Conservation (phyloP, 2,888 invertebrate genomes). For the Drosophila mimetica region DNA sequence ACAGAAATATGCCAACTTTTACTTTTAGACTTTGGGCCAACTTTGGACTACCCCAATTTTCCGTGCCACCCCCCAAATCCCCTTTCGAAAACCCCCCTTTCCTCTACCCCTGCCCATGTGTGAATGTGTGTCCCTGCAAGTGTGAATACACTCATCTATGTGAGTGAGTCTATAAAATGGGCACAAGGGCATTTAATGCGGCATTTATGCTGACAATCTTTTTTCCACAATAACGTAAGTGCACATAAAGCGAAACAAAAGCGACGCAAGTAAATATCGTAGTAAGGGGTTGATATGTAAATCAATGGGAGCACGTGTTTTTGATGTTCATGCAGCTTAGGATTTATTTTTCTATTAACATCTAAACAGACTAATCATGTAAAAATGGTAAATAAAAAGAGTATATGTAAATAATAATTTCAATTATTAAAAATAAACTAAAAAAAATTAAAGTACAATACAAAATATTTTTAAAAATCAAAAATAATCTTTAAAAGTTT, state of each 20-base stretch:
- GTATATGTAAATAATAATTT: no score
- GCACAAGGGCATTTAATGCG: conserved; percentile 71
- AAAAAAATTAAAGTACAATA: no score
- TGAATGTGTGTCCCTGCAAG: conserved; percentile 29
- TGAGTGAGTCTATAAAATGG: conserved; percentile 50
- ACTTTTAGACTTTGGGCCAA: conserved; percentile 39
- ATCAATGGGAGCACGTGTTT: conserved; percentile 8
- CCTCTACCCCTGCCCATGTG: background rate
- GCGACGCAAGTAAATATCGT: background rate
- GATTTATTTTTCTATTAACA: no score
- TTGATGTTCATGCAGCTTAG: background rate
- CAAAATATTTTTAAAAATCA: no score
- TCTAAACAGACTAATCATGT: no score
- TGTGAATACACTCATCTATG: conserved; percentile 39
- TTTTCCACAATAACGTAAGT: conserved; percentile 14
- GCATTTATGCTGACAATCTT: conserved; percentile 47
- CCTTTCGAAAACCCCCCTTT: background rate
- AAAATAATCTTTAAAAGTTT: no score
- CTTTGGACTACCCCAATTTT: conserved; percentile 28
- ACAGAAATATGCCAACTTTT: conserved; percentile 51
- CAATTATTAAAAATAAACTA: no score
- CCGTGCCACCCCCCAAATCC: background rate
- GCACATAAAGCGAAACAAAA: conserved; percentile 20
- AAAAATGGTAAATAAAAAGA: no score
- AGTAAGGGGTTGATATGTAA: conserved; percentile 10